These are phyloP conservation scores for Drosophila stalkeri DNA, from an alignment of 2,888 invertebrate genomes.

Conservation along the genomic window DNA sequence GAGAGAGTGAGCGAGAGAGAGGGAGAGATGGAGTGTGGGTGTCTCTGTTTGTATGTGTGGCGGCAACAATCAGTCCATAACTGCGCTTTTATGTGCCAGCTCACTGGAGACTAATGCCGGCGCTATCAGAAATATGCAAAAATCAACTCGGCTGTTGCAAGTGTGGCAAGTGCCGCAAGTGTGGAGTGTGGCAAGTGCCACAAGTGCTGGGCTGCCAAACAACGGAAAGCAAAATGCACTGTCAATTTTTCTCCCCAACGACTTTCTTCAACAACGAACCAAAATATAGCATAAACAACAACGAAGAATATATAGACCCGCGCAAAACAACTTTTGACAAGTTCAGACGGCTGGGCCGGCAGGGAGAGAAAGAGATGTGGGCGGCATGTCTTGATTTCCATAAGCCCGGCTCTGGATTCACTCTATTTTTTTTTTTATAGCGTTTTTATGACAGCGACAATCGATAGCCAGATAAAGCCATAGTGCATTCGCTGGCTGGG, in stretches of 20 bases:
- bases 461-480: slow-evolving; percentile 68
- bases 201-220: slow-evolving; percentile 51
- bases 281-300: slow-evolving; percentile 12
- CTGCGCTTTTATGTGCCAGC: slow-evolving; percentile 73
- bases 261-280: slow-evolving; percentile 39
- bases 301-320: slow-evolving; percentile 4
- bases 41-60: slow-evolving; percentile 4
- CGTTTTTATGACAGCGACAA: slow-evolving; percentile 76
- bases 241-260: slow-evolving; percentile 42
- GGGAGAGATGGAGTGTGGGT: background rate
- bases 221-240: slow-evolving; percentile 67
- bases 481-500: slow-evolving; percentile 54
- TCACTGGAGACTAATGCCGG: slow-evolving; percentile 76
- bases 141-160: slow-evolving; percentile 73
- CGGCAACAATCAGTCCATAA: slow-evolving; percentile 73
- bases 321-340: slow-evolving; percentile 66
- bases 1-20: background rate
- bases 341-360: slow-evolving; percentile 10
- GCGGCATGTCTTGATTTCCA: slow-evolving; percentile 79
- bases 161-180: slow-evolving; percentile 40
- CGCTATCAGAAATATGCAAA: slow-evolving; percentile 75
- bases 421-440: slow-evolving; percentile 59
- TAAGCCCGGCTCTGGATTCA: slow-evolving; percentile 58
- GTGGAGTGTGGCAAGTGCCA: slow-evolving; percentile 33
- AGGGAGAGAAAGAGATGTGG: slow-evolving; percentile 58